Base-by-base conservation (phyloP, 2,113 vertebrate species). In the Tychaedon coryphoeus region DNA sequence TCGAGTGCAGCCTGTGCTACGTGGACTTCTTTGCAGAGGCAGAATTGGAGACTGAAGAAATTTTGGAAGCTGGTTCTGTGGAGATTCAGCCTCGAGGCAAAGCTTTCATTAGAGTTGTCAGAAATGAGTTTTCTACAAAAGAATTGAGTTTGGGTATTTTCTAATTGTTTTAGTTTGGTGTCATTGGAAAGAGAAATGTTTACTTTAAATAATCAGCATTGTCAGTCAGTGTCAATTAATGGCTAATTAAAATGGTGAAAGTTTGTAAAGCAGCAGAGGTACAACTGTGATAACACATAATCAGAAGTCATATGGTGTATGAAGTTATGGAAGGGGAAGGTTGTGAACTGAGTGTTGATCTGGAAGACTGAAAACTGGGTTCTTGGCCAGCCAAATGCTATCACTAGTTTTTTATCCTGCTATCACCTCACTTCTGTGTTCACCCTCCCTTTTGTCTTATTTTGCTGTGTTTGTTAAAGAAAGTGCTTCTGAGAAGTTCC, bases 211-310 rank as follows among this genome's bases (percentile, higher is more conserved):
- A 79, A 92, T 95, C 89, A 87, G 45, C 5, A 2, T 47, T 82
- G 66, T 95, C 93, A 86, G 19, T 90, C 77, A 86, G 15, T 76
- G 69, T 95, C 90, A 95, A 69, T 87, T 82, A 87, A 88, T 73
- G 43, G 50, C 66, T 86, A 82, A 90, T 93, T 94, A 82, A 93
- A 88, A 79, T 50, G 38, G 62, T 47, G 50, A 36, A 65, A 54
- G 48, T 90, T 92, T 92, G 80, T 69, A 87, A 95, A 91, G 87
- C 74, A 79, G 65, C 48, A 73, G 65, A 90, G 50, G 65, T 50
- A 62, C 14, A 85, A 67, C 83, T 0, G 2, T 62, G 48, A 14
- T 65, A 92, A 90, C 34, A 50, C 34, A 11, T 61, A 85, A 87
- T 84, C 36, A 92, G 62, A 85, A 92, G 61, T 82, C 34, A 50